Percentiles rank a stretch among this genome's conserved stretches.
Evolutionary conservation across 2,113 vertebrate species (phyloP).

Genomic region (Phrynocephalus versicolor): DNA sequence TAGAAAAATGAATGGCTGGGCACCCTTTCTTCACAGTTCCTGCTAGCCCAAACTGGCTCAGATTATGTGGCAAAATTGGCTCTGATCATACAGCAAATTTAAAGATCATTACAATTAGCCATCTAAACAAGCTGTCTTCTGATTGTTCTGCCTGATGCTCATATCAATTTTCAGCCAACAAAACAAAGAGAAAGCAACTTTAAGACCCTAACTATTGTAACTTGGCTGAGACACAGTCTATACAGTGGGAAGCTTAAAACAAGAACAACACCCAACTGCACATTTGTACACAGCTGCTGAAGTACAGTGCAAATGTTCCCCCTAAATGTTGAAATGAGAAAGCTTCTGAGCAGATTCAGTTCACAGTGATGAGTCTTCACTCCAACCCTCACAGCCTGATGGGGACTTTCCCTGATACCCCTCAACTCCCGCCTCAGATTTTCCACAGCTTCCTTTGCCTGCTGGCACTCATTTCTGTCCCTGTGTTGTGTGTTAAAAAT

Average conservation of each 20-base stretch:
- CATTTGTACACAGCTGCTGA: neutral
- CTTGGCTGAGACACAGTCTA: neutral
- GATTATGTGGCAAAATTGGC: no score
- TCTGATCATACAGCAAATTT: no score
- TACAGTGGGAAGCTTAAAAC: neutral
- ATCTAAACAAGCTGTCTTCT: no score
- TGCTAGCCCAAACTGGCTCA: no score
- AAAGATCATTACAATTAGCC: no score
- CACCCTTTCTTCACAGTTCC: no score
- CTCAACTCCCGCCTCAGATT: constrained; percentile 7
- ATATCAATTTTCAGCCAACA: no score
- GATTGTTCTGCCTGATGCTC: no score
- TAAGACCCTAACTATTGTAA: neutral
- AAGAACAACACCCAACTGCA: neutral
- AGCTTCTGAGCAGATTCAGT: neutral
- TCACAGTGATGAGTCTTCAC: neutral
- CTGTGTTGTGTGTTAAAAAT: constrained; percentile 32
- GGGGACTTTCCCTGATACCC: neutral
- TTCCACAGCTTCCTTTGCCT: constrained; percentile 39
- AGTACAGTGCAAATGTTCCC: neutral
- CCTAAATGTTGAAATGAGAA: neutral
- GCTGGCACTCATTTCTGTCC: constrained; percentile 41
- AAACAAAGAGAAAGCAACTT: no score
- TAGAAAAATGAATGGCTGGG: no score
- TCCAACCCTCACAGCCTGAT: neutral